Evolutionary conservation across 2,113 vertebrate species (phyloP).

Genomic region (Colistium nudipinnis): DNA sequence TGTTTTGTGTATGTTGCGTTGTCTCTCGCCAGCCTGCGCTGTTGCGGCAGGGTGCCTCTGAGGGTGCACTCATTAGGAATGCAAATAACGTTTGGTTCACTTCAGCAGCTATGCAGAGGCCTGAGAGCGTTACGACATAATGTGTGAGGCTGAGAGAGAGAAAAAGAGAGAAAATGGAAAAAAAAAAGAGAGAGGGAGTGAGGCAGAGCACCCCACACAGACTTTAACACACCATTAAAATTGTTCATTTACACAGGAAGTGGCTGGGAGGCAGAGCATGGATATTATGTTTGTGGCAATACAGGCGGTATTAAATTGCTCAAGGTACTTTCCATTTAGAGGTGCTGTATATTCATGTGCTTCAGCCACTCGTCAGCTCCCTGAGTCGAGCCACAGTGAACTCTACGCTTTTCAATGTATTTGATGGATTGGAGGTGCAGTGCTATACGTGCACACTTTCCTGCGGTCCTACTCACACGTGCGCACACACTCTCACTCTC

Average conservation of each 20-base stretch:
- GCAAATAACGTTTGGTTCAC: conserved; percentile 60
- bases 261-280: conserved; percentile 31
- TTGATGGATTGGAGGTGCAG: not conserved
- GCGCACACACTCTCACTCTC: not conserved
- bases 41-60: conserved; percentile 49
- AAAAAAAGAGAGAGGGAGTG: not conserved
- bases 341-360: conserved; percentile 11
- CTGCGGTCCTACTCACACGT: not conserved
- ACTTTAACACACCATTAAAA: conserved; percentile 37
- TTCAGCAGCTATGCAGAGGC: conserved; percentile 30
- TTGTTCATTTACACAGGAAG: conserved; percentile 37
- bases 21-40: conserved; percentile 28
- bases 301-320: conserved; percentile 12
- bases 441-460: not conserved
- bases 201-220: not conserved
- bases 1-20: conserved; percentile 41
- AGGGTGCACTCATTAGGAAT: conserved; percentile 62
- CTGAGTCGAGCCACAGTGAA: conserved; percentile 4
- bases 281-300: conserved; percentile 38
- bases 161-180: conserved; percentile 6
- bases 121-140: conserved; percentile 20
- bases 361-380: not conserved
- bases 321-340: conserved; percentile 28
- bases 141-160: not conserved
- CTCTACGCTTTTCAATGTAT: not conserved